phyloP scores from a whole-genome alignment of 2,797 vertebrate genomes.

The Sebastes taczanowskii region DNA sequence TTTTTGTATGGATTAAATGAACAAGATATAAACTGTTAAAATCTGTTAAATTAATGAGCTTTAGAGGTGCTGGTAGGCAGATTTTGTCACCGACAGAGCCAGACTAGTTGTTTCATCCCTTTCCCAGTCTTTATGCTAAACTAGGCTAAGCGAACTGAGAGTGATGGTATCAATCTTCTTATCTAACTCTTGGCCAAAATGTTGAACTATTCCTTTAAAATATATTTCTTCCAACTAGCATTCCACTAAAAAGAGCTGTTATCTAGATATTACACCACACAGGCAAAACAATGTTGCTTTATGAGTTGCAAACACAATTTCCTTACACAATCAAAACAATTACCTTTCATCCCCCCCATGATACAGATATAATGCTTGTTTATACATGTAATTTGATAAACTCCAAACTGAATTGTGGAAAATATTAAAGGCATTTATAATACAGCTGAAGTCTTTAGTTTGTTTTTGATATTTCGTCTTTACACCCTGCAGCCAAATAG shows the following conservation, averaged over 20 bases:
- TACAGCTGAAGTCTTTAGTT: neutral
- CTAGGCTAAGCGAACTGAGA: neutral
- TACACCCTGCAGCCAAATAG: conserved; percentile 12
- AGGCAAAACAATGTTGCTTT: neutral
- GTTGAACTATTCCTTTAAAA: neutral
- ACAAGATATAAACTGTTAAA: too few species aligned
- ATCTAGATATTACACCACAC: neutral
- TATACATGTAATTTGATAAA: neutral
- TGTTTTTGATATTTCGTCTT: neutral
- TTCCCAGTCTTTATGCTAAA: neutral
- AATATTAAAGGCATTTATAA: neutral
- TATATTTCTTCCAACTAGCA: neutral
- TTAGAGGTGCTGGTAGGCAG: too few species aligned
- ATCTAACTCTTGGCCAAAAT: neutral
- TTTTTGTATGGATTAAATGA: too few species aligned
- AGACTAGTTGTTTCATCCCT: neutral
- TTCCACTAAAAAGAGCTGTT: neutral
- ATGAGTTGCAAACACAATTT: neutral
- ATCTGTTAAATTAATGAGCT: too few species aligned
- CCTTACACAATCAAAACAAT: neutral
- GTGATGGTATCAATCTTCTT: neutral
- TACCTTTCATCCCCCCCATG: neutral
- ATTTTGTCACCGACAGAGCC: too few species aligned
- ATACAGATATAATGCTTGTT: neutral
- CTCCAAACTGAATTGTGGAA: neutral